phyloP scores from a whole-genome alignment of 1,140 invertebrate genomes.

The Leptinotarsa undecemlineata region DNA sequence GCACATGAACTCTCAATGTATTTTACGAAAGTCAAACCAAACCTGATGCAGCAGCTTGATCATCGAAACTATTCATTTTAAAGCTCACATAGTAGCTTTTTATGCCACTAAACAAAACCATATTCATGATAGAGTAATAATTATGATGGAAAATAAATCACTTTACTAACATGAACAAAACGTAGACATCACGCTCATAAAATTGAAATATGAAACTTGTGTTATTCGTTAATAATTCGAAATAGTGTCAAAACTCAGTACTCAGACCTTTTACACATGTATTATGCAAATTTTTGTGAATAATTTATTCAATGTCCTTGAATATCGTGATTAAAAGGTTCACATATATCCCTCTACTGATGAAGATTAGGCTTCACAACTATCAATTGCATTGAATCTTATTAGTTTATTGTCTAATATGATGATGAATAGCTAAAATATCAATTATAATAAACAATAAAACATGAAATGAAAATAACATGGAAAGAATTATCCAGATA shows the following conservation, averaged over 20 bases:
- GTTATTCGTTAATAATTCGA: neutral
- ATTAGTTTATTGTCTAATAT: no score
- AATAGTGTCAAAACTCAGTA: neutral
- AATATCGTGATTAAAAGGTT: no score
- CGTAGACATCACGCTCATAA: neutral
- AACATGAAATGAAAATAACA: no score
- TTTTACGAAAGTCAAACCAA: neutral
- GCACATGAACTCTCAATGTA: neutral
- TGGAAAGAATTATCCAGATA: no score
- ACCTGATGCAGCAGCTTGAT: neutral
- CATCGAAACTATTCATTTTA: neutral
- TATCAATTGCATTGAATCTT: no score
- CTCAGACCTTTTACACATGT: no score
- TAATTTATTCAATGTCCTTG: no score
- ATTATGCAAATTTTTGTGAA: no score
- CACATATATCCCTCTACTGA: no score
- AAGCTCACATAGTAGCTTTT: neutral
- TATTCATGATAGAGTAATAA: neutral
- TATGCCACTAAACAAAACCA: neutral
- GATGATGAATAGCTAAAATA: no score
- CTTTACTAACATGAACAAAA: neutral
- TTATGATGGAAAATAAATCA: neutral
- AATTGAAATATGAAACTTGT: conserved; percentile 1
- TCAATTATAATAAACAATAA: no score
- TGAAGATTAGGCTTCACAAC: no score